Evolutionary conservation across 2,888 invertebrate species (phyloP), one percentile per base, ranked within the genome.

Genomic region (Drosophila subsilvestris): DNA sequence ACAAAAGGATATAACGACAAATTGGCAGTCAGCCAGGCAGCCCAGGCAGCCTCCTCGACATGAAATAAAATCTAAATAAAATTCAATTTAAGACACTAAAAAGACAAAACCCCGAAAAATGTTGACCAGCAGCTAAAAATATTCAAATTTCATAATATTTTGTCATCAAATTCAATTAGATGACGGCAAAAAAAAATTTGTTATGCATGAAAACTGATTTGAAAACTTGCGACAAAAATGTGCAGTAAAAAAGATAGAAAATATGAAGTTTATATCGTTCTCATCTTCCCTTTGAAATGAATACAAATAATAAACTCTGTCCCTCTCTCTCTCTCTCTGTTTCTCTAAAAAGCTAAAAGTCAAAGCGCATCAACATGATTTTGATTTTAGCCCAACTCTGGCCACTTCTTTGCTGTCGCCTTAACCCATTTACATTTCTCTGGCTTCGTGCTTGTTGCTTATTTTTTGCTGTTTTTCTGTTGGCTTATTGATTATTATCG

Each of bases 151-250:
- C 75, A 74, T 74, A 55, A 74, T 67, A 74, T 61, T 67, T 69
- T 74, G 74, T 66, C 86, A 78, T 71, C 68, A 80, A 86, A 82
- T 81, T 84, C 74, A 76, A 84, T 86, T 86, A 78, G 80, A 81
- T 63, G 74, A 65, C 53, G 37, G 65, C 4, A 10, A 4, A 32
- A 9, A 49, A 63, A 72, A 72, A 59, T 32, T 55, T 63, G 59
- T 53, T 51, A 57, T 72, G 49, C 12, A 58, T 63, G 49, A 27
- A 58, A 63, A 58, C 58, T 17, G 37, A 49, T 29, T 29, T 5
- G 20, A 29, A 70, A 51, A 22, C 20, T 32, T 32, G 25, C 25
- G 1, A 25, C 5, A 4, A 0, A 29, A 10, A 18, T 45, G 32
- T 20, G 17, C 22, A 14, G 22, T 17, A 48, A 32, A 48, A 57